Evolutionary conservation across 2,888 invertebrate genomes (phyloP), one percentile per base, ranked within the genome.

Genomic region (Amblyteles armatorius): DNA sequence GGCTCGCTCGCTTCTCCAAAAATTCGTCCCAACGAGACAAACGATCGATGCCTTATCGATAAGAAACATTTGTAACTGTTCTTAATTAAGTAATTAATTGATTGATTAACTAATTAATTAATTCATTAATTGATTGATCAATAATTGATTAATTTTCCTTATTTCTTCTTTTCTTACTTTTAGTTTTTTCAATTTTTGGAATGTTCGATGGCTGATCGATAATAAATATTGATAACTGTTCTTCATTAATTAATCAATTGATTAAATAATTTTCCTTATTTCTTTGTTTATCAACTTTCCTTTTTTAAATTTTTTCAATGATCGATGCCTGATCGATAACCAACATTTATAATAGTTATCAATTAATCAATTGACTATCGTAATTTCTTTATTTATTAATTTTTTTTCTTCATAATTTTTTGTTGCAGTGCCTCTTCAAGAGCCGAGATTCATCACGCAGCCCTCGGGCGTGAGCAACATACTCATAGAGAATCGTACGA

Each of bases 391-490:
- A 29, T 29, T 3, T 79, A 7, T 65, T 19, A 63, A 19, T 33
- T 55, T 19, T 69, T 79, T 52, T 67, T 86, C 86, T 78, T 78
- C 74, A 73, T 9, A 73, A 19, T 88, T 89, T 87, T 90, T 90
- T 92, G 90, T 95, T 94, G 33, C 95, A 95, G 96, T 95, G 91
- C 93, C 94, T 60, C 95, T 97, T 91, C 98, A 98, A 94, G 97
- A 98, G 84, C 98, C 98, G 76, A 95, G 98, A 89, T 98, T 98
- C 94, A 97, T 97, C 91, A 97, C 97, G 91, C 97, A 97, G 92
- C 98, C 98, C 57, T 97, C 98, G 69, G 96, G 97, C 85, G 97
- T 97, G 83, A 97, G 97, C 91, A 97, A 97, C 93, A 97, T 98
- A 92, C 97, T 98, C 88, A 96, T 97, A 93, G 97, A 98, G 95